phyloP scores from a whole-genome alignment of 2,797 vertebrate genomes.

The Nyctalus aviator region DNA sequence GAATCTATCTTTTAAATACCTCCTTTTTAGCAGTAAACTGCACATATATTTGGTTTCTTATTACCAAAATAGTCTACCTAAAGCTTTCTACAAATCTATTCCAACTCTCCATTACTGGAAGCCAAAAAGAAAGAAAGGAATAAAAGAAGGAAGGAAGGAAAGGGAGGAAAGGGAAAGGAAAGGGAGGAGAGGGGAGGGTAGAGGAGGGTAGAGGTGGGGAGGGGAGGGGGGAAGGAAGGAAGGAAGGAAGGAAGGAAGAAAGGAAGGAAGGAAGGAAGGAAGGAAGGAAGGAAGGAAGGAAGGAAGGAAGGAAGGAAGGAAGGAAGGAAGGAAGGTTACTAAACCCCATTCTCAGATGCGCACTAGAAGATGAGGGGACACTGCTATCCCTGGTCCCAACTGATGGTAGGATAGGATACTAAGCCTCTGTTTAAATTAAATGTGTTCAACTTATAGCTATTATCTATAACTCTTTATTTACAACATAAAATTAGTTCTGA shows the following conservation, averaged over 20 bases:
- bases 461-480: neutral
- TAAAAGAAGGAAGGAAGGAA: too few species aligned
- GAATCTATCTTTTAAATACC: neutral
- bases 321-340: neutral
- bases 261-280: too few species aligned
- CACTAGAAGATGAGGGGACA: neutral
- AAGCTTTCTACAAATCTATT: slow-evolving; percentile 5
- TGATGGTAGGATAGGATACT: neutral
- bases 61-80: neutral
- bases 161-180: too few species aligned
- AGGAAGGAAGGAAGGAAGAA: too few species aligned
- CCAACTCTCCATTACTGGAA: neutral
- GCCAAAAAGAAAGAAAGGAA: neutral
- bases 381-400: neutral
- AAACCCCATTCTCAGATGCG: neutral
- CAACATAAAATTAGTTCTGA: neutral
- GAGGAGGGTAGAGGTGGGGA: too few species aligned
- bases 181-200: too few species aligned
- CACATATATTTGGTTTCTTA: neutral
- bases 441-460: neutral
- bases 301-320: too few species aligned
- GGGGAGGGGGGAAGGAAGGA: too few species aligned
- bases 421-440: neutral
- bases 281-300: too few species aligned
- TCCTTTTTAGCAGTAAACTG: neutral